Evolutionary conservation across 2,113 vertebrate genomes (phyloP).

Genomic region (Pangasianodon hypophthalmus): DNA sequence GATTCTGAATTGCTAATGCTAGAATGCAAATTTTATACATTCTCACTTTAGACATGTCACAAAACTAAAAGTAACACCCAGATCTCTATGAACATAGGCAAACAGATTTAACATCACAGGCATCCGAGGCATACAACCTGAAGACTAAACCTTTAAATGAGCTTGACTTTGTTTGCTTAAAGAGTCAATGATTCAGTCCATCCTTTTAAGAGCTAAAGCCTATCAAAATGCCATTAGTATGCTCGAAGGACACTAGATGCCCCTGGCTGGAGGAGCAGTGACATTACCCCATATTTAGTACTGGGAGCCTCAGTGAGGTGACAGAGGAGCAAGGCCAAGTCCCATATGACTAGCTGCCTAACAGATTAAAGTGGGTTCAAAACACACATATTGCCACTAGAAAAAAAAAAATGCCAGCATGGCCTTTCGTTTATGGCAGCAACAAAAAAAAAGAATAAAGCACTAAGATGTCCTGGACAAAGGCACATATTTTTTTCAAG

Average conservation of each 20-base stretch:
- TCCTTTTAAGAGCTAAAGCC: slow-evolving; percentile 28
- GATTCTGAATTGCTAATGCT: too few species aligned
- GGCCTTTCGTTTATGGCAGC: slow-evolving; percentile 76
- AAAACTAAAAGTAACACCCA: background rate
- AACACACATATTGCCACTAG: slow-evolving; percentile 66
- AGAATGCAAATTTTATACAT: background rate
- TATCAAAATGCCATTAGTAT: slow-evolving; percentile 48
- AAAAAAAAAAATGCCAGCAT: slow-evolving; percentile 68
- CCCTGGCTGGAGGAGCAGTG: slow-evolving; percentile 46
- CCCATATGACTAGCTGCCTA: slow-evolving; percentile 68
- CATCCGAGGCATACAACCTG: too few species aligned
- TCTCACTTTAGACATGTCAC: background rate
- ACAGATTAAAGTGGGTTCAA: slow-evolving; percentile 76
- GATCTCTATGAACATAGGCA: background rate
- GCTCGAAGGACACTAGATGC: slow-evolving; percentile 57
- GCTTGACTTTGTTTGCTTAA: slow-evolving; percentile 9
- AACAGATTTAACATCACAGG: background rate
- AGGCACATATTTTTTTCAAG: slow-evolving; percentile 28
- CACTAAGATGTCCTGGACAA: slow-evolving; percentile 59
- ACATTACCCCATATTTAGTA: slow-evolving; percentile 70
- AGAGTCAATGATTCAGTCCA: slow-evolving; percentile 30
- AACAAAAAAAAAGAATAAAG: slow-evolving; percentile 68
- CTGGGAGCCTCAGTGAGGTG: slow-evolving; percentile 61
- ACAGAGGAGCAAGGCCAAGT: slow-evolving; percentile 71
- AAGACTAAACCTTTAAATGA: background rate